These are phyloP conservation scores for Drosophila paulistorum DNA, from an alignment of 1,140 invertebrate genomes.

Conservation along the genomic window DNA sequence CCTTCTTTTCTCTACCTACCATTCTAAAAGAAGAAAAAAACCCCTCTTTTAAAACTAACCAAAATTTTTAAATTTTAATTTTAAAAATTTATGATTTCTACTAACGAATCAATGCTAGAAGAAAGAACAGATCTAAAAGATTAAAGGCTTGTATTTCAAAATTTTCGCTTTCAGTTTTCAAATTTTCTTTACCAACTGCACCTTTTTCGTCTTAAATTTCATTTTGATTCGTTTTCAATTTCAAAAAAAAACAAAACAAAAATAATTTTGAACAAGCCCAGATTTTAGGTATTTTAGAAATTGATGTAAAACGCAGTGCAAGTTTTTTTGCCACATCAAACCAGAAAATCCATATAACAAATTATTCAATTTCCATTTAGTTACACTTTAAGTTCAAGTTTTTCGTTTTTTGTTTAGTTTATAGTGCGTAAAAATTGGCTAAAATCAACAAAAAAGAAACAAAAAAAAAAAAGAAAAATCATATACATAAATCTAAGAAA, in stretches of 20 bases:
- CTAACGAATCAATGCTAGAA: slow-evolving; percentile 57
- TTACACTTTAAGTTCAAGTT: slow-evolving; percentile 70
- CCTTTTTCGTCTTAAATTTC: slow-evolving; percentile 50
- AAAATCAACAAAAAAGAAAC: slow-evolving; percentile 21
- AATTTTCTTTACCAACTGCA: slow-evolving; percentile 68
- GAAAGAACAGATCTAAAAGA: slow-evolving; percentile 34
- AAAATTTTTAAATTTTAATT: slow-evolving; percentile 43
- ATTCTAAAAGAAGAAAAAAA: slow-evolving; percentile 1
- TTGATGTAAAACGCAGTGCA: slow-evolving; percentile 75
- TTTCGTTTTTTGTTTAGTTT: slow-evolving; percentile 75
- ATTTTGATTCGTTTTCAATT: slow-evolving; percentile 26
- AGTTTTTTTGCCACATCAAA: slow-evolving; percentile 78
- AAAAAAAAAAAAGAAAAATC: slow-evolving; percentile 26
- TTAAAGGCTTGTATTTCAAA: slow-evolving; percentile 38
- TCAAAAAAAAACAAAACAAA: not conserved
- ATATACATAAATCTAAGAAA: slow-evolving; percentile 9
- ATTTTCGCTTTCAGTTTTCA: slow-evolving; percentile 47
- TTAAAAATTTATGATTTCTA: slow-evolving; percentile 47
- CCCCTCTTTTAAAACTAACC: slow-evolving; percentile 50
- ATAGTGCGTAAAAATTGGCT: slow-evolving; percentile 75
- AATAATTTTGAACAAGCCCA: slow-evolving; percentile 44
- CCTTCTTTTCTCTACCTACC: slow-evolving; percentile 51
- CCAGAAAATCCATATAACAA: slow-evolving; percentile 10
- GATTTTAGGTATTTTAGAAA: slow-evolving; percentile 42
- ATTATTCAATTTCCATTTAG: slow-evolving; percentile 4